Evolutionary conservation across 1,140 invertebrate species (phyloP), one percentile per base, ranked within the genome.

Genomic region (Berghia stephanieae): DNA sequence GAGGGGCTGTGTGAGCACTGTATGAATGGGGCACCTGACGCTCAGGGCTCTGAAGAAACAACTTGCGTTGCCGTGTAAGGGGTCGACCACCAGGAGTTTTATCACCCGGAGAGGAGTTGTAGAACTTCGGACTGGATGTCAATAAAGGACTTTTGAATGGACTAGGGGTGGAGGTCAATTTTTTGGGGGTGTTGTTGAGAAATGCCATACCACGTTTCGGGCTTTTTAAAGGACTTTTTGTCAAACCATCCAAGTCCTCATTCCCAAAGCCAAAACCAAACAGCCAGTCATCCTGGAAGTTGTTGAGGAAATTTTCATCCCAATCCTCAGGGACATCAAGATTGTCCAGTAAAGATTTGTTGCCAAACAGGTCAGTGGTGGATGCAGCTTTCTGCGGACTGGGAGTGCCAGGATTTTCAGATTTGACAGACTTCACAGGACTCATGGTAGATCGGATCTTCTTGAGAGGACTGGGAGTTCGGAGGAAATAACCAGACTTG

Each of bases 231-330:
- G 74, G 74, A 49, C 74, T 76, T 27, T 44, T 5, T n/a, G 38
- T 31, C 44, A 76, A 43, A 3, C 49, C 63, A 6, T 76, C 74
- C 3, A 76, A 27, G 44, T 76, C 74, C 3, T 76, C 74, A 49
- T 43, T 76, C 1, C 74, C 74, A 4, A 76, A 36, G 1, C 74
- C 74, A 76, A 76, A 36, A 2, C 74, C 74, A 76, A 76, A 76
- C 2, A 73, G 36, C 13, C 67, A 60, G n/a, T 63, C 72, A 21
- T 60, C 72, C 42, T 75, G 72, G 34, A 75, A 75, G 52, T 76
- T 76, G 42, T 76, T 63, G 36, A 76, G 42, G 36, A 76, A 76
- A 68, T 76, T 66, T 6, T 76, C 74, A 68, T 76, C 74, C 74
- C 74, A 76, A 3, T n/a, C n/a, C n/a, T 76, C 74, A 49, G 74